Evolutionary conservation across 2,888 invertebrate species (phyloP).

Genomic region (Cephus nigrinus): DNA sequence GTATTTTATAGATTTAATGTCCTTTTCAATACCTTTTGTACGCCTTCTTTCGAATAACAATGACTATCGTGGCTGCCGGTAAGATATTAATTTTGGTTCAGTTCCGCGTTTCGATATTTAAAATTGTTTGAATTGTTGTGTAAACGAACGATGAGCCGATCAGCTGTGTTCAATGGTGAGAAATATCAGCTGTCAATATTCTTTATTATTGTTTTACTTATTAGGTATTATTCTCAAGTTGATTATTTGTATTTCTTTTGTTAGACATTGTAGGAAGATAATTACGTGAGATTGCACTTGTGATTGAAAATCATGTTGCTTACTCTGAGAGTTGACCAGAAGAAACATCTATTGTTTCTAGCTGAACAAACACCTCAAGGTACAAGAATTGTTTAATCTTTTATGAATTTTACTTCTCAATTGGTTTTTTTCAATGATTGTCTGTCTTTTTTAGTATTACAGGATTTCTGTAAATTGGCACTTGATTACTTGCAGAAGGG

Average conservation of each 20-base stretch:
- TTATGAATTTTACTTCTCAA: slow-evolving; percentile 17
- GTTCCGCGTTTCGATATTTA: background rate
- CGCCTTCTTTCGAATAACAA: background rate
- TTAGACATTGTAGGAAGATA: background rate
- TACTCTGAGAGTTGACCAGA: slow-evolving; percentile 70
- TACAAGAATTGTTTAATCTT: slow-evolving; percentile 41
- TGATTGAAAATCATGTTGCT: slow-evolving; percentile 56
- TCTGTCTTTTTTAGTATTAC: slow-evolving; percentile 68
- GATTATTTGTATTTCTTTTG: background rate
- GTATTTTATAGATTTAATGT: background rate
- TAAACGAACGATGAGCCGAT: background rate
- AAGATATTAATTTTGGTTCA: background rate
- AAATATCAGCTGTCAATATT: background rate
- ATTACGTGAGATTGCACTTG: background rate
- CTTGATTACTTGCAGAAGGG: slow-evolving; percentile 77
- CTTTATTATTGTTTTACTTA: background rate
- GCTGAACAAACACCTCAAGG: slow-evolving; percentile 69
- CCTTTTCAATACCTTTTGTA: background rate
- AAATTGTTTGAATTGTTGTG: background rate
- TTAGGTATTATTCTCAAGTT: background rate
- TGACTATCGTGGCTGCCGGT: background rate
- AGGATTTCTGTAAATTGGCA: slow-evolving; percentile 78
- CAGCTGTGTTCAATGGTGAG: background rate
- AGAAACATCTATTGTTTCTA: slow-evolving; percentile 70
- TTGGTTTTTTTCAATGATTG: slow-evolving; percentile 14